A percentile compares a stretch with the other conserved stretches of the same genome.
Conservation (phyloP, 2,888 invertebrate genomes). For the Siphonodentalium dalli region DNA sequence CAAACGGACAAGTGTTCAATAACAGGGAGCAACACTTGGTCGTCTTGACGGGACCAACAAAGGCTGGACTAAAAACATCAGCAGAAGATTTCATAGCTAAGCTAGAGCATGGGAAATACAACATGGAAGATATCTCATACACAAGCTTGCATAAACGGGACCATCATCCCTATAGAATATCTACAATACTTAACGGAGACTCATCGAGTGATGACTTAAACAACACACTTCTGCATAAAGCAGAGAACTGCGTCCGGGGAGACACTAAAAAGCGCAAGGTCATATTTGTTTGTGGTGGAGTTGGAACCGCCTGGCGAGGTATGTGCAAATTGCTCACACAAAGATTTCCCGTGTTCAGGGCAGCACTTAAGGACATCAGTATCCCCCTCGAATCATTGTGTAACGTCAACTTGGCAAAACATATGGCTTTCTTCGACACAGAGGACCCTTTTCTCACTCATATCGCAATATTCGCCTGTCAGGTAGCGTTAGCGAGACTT, state of each 20-base stretch:
- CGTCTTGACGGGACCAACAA: background rate
- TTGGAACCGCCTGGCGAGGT: conserved; percentile 29
- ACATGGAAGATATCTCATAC: conserved; percentile 16
- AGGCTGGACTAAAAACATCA: background rate
- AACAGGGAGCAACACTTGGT: background rate
- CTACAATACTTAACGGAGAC: conserved; percentile 8
- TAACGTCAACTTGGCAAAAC: no score
- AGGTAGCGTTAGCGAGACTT: conserved; percentile 31
- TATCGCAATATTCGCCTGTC: conserved; percentile 39
- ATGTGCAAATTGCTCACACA: conserved; percentile 24
- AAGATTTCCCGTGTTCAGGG: conserved; percentile 20
- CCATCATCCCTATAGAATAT: conserved; percentile 17
- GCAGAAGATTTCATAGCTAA: conserved; percentile 1
- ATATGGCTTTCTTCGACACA: no score
- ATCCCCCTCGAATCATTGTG: conserved; percentile 12
- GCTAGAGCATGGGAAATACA: background rate
- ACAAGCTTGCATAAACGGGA: conserved; percentile 21
- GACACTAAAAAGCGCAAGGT: background rate
- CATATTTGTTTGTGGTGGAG: conserved; percentile 33
- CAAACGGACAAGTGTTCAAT: background rate
- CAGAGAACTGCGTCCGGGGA: background rate
- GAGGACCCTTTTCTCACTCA: conserved; percentile 32
- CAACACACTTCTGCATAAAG: background rate
- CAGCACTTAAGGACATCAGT: conserved; percentile 26
- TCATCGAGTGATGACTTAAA: conserved; percentile 1